Evolutionary conservation across 2,113 vertebrate species (phyloP).

Genomic region (Butorides virescens): DNA sequence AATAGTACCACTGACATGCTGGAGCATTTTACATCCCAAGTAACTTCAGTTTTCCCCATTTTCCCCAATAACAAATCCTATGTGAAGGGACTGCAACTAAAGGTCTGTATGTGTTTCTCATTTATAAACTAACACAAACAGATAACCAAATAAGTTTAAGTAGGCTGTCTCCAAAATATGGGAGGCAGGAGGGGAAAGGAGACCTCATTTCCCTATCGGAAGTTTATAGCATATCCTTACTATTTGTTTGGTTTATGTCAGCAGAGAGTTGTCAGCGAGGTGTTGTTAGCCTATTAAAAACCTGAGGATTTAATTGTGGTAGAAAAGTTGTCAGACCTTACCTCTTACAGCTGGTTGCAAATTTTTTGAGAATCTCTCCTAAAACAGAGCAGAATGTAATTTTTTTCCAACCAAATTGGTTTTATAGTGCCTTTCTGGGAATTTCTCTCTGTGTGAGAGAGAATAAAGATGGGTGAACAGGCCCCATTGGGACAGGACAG

Average conservation of each 20-base stretch:
- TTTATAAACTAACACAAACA: not conserved
- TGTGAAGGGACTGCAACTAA: not conserved
- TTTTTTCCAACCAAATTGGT: not conserved
- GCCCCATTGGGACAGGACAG: not conserved
- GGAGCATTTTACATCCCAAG: not conserved
- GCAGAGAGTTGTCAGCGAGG: accelerated
- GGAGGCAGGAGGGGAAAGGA: not conserved
- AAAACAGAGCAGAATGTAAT: not conserved
- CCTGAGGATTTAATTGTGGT: not conserved
- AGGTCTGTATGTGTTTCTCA: not conserved
- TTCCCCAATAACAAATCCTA: not conserved
- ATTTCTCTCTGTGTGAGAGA: not conserved
- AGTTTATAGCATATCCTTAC: not conserved
- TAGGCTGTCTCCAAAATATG: not conserved
- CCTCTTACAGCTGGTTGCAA: not conserved
- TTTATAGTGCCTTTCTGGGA: not conserved
- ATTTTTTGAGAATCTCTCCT: not conserved
- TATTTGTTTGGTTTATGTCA: not conserved
- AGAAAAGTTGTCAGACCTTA: not conserved
- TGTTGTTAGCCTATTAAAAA: not conserved
- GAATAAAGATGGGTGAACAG: not conserved
- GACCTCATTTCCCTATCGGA: not conserved
- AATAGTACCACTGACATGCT: not conserved
- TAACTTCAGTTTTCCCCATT: not conserved
- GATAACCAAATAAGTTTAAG: not conserved